These are phyloP conservation scores for Himalopsyche kuldschensis DNA, from an alignment of 2,888 invertebrate genomes.

Conservation along the genomic window DNA sequence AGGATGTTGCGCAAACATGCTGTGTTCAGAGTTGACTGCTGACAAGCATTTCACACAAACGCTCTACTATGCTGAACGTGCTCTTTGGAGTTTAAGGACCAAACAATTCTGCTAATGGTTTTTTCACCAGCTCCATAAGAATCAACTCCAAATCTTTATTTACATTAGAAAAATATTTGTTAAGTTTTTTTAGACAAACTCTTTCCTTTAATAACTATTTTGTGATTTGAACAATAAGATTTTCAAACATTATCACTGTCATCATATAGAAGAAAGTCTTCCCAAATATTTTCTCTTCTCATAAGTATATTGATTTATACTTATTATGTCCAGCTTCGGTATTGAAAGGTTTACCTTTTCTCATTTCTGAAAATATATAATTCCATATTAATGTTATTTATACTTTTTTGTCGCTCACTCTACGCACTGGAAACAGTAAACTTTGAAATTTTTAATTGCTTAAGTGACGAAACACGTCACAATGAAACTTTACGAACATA, in stretches of 20 bases:
- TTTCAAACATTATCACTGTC: background rate
- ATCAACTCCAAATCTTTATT: background rate
- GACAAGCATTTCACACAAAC: slow-evolving; percentile 1
- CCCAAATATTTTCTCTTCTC: background rate
- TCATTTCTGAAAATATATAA: background rate
- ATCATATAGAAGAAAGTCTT: background rate
- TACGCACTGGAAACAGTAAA: background rate
- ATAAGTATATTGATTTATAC: background rate
- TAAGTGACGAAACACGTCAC: background rate
- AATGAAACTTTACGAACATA: background rate
- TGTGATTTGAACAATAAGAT: background rate
- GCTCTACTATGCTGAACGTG: background rate
- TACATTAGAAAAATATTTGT: background rate
- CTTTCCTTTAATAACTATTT: background rate
- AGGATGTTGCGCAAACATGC: background rate
- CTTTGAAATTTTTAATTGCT: background rate
- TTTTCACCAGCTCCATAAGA: background rate
- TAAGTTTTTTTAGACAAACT: background rate
- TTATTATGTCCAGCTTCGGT: background rate
- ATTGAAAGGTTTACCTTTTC: background rate
- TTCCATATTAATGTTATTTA: background rate
- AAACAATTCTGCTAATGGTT: background rate
- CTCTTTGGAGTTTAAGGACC: background rate
- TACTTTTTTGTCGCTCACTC: background rate
- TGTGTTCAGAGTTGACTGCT: slow-evolving; percentile 1